phyloP scores from a whole-genome alignment of 1,140 invertebrate species.

The Ips nitidus region DNA sequence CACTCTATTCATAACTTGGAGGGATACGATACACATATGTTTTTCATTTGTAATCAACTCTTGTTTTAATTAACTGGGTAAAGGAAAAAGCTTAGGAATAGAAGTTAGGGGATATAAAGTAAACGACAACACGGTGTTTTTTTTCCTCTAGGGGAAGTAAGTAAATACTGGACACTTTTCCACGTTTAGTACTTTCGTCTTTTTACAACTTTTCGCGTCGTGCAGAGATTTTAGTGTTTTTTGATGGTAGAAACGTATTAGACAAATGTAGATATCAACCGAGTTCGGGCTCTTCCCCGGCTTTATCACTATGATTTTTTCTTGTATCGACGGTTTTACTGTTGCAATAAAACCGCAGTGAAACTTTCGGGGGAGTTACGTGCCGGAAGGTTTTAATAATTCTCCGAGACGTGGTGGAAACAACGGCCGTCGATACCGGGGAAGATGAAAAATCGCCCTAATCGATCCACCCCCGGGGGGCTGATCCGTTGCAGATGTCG shows the following conservation, averaged over 20 bases:
- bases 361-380: constrained; percentile 16
- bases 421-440: constrained; percentile 22
- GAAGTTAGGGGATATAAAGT: too few species aligned
- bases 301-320: constrained; percentile 39
- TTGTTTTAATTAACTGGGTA: too few species aligned
- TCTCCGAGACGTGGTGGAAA: constrained; percentile 3
- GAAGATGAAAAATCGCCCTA: constrained; percentile 35
- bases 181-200: constrained; percentile 31
- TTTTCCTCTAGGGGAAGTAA: constrained; percentile 2
- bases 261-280: constrained; percentile 36
- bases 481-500: constrained; percentile 48
- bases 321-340: constrained; percentile 36
- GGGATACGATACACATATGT: too few species aligned
- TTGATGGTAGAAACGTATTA: constrained; percentile 38
- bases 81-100: too few species aligned
- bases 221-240: constrained; percentile 34
- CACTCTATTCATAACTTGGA: too few species aligned
- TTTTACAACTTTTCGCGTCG: constrained; percentile 36
- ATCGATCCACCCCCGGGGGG: constrained; percentile 38
- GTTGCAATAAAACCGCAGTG: constrained; percentile 25
- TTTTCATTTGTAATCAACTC: too few species aligned
- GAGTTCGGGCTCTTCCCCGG: constrained; percentile 21
- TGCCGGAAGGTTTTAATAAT: constrained; percentile 4
- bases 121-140: too few species aligned
- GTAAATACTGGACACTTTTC: constrained; percentile 36